Base-by-base conservation (phyloP, 2,797 vertebrate genomes). In the Iguana delicatissima region DNA sequence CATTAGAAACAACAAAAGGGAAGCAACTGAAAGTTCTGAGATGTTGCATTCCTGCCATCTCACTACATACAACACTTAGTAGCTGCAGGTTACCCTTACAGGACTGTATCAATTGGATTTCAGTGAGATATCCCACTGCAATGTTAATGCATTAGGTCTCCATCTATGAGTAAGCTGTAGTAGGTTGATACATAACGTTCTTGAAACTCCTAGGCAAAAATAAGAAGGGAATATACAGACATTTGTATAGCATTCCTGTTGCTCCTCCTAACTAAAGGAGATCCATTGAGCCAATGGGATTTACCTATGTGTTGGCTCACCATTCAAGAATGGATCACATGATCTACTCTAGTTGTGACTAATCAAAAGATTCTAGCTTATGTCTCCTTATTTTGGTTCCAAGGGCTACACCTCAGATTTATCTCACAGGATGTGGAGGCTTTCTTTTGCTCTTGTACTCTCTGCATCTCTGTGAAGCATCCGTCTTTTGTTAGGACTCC, bases 401-500 rank as follows among this genome's bases (percentile, higher is more conserved):
- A 79, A 67, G 0, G 16, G 55, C 46, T 76, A n/a, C 12, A 76
- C 46, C 46, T 52, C 29, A 84, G 72, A 57, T 4, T 4, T 4
- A 0, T 77, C 76, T 89, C 86, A 57, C 88, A 84, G 74, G 89
- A 88, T 38, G 0, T 26, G 80, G 88, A 89, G 18, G 12, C 29
- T 89, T 92, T 83, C 50, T 38, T 90, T 95, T 90, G 7, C 26
- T 87, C 29, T 64, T 46, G 22, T 22, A 3, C 10, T 69, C 3
- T 77, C 62, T 84, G 12, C 35, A 6, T 84, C 62, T 84, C 62
- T 38, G 64, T 87, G 72, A 86, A 92, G 64, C 93, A 93, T 88
- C 93, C 92, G 89, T 84, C 80, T 89, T 95, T 94, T 95, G 91
- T 94, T 94, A 89, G 55, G 85, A 29, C 26, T 32, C n/a, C 55